These are phyloP conservation scores for Platichthys stellatus DNA, from an alignment of 2,113 vertebrate species.

Conservation along the genomic window DNA sequence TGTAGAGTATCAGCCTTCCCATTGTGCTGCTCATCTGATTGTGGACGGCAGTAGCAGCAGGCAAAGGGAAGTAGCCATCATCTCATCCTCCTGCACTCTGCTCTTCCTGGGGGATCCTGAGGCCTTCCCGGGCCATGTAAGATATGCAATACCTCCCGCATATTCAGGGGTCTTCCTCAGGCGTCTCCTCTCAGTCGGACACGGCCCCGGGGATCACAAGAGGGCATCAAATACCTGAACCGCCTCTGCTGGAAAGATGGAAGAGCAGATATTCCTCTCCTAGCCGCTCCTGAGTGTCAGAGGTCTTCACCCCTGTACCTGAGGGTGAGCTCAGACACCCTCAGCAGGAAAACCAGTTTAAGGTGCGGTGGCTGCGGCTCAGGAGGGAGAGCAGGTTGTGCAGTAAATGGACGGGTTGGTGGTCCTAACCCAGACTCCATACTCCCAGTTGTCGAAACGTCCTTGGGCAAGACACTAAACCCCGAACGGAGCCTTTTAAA, in stretches of 20 bases:
- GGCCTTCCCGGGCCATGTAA: not conserved
- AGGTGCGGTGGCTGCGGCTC: not conserved
- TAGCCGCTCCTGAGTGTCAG: not conserved
- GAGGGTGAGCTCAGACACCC: not conserved
- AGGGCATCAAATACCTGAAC: slow-evolving; percentile 6
- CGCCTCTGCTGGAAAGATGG: not conserved
- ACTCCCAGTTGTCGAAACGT: not conserved
- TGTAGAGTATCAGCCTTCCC: slow-evolving; percentile 8
- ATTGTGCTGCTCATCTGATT: slow-evolving; percentile 12
- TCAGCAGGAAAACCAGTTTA: not conserved
- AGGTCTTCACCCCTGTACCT: not conserved
- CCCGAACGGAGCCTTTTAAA: not conserved
- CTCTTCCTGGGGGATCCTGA: slow-evolving; percentile 11
- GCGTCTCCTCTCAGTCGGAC: not conserved
- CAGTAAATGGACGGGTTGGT: not conserved
- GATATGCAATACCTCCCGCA: slow-evolving; percentile 11
- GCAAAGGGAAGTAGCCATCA: not conserved
- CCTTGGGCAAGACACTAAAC: not conserved
- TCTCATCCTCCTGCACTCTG: slow-evolving; percentile 16
- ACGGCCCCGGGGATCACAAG: not conserved
- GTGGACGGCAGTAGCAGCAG: no score
- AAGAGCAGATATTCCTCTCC: slow-evolving; percentile 4
- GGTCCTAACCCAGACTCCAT: not conserved
- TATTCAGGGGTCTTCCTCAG: not conserved
- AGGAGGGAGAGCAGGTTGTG: not conserved